These are phyloP conservation scores for Sapayoa aenigma DNA, from an alignment of 2,113 vertebrate genomes.

Conservation along the genomic window DNA sequence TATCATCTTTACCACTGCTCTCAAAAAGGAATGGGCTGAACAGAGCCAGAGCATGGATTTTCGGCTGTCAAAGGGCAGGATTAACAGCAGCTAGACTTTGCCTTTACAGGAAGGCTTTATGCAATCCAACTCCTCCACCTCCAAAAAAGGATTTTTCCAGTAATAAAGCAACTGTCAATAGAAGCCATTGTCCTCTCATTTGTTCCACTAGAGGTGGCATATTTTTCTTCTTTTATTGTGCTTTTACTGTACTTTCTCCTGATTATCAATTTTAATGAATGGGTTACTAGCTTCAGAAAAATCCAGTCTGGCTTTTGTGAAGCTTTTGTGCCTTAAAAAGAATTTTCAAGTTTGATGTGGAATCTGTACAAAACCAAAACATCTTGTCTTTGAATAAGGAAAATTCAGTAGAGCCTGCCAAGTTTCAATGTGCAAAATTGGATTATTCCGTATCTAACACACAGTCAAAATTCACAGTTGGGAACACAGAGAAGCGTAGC, in stretches of 20 bases:
- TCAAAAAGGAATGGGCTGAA: background rate
- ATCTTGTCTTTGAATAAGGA: background rate
- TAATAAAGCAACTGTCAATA: background rate
- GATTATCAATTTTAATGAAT: background rate
- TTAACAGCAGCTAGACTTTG: background rate
- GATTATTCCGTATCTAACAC: background rate
- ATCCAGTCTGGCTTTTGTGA: background rate
- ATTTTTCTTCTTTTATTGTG: background rate
- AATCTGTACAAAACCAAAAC: background rate
- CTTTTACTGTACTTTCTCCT: background rate
- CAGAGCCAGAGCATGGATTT: background rate
- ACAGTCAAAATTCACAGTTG: constrained; percentile 13
- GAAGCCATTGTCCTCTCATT: background rate
- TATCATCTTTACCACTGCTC: background rate
- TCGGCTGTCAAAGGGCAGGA: background rate
- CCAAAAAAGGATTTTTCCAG: background rate
- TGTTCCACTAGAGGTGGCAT: background rate
- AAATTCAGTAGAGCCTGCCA: background rate
- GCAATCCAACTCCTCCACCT: background rate
- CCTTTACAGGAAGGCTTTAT: background rate
- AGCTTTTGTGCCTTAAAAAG: background rate
- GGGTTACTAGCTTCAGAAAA: background rate
- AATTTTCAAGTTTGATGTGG: background rate
- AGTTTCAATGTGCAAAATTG: background rate
- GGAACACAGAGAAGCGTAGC: background rate